Conservation (phyloP, 2,797 vertebrate genomes). For the Sebastes paucispinis region DNA sequence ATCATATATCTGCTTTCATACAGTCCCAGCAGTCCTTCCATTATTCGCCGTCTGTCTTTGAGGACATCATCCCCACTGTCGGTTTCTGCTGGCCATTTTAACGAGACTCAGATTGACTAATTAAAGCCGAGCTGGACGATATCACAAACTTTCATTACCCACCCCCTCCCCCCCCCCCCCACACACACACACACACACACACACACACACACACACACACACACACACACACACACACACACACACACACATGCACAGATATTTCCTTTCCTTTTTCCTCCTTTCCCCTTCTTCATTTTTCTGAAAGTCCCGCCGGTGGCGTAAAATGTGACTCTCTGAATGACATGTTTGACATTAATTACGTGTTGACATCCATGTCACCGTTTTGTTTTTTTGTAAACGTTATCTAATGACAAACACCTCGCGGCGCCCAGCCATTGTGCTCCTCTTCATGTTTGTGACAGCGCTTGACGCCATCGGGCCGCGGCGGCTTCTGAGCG, state of each 20-base stretch:
- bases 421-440: background rate
- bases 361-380: conserved; percentile 22
- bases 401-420: conserved; percentile 17
- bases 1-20: background rate
- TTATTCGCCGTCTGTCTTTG: conserved; percentile 2
- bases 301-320: background rate
- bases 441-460: conserved; percentile 7
- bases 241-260: background rate
- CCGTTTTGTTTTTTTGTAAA: conserved; percentile 12
- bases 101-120: background rate
- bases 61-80: background rate
- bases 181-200: too few species aligned
- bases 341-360: conserved; percentile 30
- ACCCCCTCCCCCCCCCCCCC: too few species aligned
- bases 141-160: background rate
- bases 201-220: too few species aligned
- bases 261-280: too few species aligned
- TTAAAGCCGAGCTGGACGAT: background rate
- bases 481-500: background rate
- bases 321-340: background rate
- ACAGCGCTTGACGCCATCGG: background rate
- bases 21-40: background rate
- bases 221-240: too few species aligned
- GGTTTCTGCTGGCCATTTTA: background rate
- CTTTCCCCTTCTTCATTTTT: background rate